phyloP scores from a whole-genome alignment of 2,797 vertebrate species.

The Petrocephalus schoutedeni region DNA sequence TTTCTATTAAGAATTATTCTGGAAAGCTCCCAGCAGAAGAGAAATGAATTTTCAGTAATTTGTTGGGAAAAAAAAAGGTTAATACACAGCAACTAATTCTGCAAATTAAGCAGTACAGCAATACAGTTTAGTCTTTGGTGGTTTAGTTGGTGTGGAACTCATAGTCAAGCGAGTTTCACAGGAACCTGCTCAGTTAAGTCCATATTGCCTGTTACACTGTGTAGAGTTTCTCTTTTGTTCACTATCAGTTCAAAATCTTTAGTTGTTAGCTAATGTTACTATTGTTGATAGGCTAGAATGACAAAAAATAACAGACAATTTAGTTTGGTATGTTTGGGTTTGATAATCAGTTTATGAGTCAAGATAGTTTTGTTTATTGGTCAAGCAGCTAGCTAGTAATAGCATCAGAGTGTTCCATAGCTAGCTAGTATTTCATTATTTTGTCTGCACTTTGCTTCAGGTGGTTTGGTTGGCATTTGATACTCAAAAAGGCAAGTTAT shows the following conservation, averaged over 20 bases:
- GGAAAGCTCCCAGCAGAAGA: background rate
- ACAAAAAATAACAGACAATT: background rate
- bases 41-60: background rate
- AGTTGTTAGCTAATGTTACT: background rate
- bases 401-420: background rate
- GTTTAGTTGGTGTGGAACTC: background rate
- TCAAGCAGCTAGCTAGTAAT: background rate
- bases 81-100: background rate
- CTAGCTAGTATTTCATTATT: background rate
- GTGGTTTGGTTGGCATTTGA: background rate
- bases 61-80: background rate
- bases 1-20: background rate
- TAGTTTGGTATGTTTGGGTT: background rate
- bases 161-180: background rate
- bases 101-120: too few relatives aligned
- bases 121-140: background rate
- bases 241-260: background rate
- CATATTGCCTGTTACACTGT: background rate
- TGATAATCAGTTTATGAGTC: background rate
- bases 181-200: background rate
- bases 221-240: background rate
- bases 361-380: background rate
- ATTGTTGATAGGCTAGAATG: background rate
- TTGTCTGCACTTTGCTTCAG: background rate
- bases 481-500: background rate